Base-by-base conservation (phyloP, 2,888 invertebrate species). In the Nomada fabriciana region DNA sequence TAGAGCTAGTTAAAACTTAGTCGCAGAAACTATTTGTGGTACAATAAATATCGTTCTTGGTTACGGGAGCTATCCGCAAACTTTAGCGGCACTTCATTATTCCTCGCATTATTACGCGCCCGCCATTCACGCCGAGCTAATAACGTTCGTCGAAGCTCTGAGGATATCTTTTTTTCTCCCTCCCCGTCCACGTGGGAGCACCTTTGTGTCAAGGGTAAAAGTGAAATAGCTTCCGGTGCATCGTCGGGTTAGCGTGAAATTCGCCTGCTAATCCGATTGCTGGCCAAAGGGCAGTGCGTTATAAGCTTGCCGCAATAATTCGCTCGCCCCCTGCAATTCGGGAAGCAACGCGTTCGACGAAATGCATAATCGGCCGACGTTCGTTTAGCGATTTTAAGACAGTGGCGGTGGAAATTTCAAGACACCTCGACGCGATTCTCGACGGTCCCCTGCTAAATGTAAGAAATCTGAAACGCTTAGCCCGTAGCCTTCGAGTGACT, bases 1-100 rank as follows among this genome's bases (percentile, higher is more conserved):
- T 84, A 79, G 70, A 79, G 80, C 84, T 84, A 84, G 80, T 84
- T 84, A 84, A 84, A 84, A 84, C 84, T 84, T 84, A 64, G 84
- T 84, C 63, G 67, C 42, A 65, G 78, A 76, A 80, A 80, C 79
- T 80, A 77, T 80, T 83, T 80, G 80, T 52, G 80, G 76, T 68
- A 59, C 77, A 83, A 83, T 78, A 82, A 73, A 79, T 83, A 80
- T 76, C 83, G 76, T 76, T 82, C 73, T 76, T 70, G 69, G 72
- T 82, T 59, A 67, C 65, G 50, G 63, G 25, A 50, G 61, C 71
- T 64, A 75, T 82, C 68, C n/a, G 59, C 67, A n/a, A 80, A 82
- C 75, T 82, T 82, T 64, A 70, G 36, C 43, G 43, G 11, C 75
- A 43, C 73, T 71, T 72, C 72, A 43, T 82, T 80, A 72, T 72